A percentile compares a stretch with the other conserved stretches of the same genome.
Conservation (phyloP, 2,113 vertebrate species). For the Pygoscelis adeliae region DNA sequence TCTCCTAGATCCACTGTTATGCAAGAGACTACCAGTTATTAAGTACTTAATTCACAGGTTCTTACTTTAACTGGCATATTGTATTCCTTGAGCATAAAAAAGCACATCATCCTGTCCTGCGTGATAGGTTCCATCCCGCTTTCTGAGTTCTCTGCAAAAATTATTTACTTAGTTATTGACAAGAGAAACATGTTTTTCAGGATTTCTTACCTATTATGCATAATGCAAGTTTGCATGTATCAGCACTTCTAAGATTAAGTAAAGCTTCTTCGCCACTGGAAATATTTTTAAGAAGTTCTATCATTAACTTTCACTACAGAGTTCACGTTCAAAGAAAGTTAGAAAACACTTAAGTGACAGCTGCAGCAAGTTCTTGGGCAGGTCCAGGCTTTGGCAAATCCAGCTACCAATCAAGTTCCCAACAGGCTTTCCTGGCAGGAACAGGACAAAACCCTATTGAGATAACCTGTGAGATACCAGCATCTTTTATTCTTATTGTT, state of each 20-base stretch:
- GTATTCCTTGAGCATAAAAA: neutral
- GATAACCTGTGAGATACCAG: neutral
- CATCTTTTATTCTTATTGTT: neutral
- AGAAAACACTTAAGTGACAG: neutral
- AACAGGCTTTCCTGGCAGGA: neutral
- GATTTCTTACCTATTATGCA: neutral
- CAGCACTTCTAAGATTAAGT: neutral
- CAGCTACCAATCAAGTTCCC: neutral
- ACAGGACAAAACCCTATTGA: neutral
- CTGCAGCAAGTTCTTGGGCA: neutral
- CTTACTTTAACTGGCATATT: neutral
- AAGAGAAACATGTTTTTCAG: neutral
- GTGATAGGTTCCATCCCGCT: neutral
- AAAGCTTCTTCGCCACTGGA: neutral
- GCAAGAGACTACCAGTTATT: neutral
- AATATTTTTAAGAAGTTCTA: neutral
- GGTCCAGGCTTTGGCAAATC: neutral
- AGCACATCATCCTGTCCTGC: neutral
- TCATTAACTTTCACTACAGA: neutral
- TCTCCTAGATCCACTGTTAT: neutral
- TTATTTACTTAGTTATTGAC: neutral
- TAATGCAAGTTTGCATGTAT: neutral
- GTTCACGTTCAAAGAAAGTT: neutral
- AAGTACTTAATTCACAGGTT: neutral
- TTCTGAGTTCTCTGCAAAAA: neutral